Evolutionary conservation across 2,113 vertebrate genomes (phyloP).

Genomic region (Muntiacus muntjak): DNA sequence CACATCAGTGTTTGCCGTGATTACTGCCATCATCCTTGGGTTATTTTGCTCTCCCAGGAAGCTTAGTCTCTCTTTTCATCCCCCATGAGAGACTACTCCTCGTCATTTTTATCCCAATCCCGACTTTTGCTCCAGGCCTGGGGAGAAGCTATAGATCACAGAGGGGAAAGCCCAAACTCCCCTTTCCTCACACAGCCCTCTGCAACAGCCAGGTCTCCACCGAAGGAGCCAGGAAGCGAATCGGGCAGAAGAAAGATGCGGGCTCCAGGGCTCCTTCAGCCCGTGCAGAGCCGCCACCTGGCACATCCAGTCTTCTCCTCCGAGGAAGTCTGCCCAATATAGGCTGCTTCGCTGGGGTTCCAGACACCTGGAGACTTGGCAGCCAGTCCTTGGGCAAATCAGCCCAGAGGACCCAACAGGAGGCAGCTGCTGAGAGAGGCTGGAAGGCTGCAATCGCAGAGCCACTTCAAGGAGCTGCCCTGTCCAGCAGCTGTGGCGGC

Average conservation of each 20-base stretch:
- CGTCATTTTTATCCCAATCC: neutral
- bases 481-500: too few species aligned
- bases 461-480: neutral
- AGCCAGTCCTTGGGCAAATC: neutral
- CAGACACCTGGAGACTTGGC: conserved; percentile 51
- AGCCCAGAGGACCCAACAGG: neutral
- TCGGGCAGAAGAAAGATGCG: neutral
- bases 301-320: neutral
- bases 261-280: neutral
- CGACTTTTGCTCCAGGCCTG: neutral
- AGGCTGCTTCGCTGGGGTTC: neutral
- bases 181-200: neutral
- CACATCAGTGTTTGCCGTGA: neutral
- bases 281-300: too few species aligned
- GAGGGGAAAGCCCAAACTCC: neutral
- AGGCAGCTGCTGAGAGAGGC: neutral
- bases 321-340: neutral
- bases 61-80: neutral
- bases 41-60: neutral
- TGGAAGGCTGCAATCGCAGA: neutral
- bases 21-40: neutral
- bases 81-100: neutral
- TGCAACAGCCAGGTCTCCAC: neutral
- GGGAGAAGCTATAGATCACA: neutral
- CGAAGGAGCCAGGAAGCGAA: neutral